Evolutionary conservation across 2,888 invertebrate genomes (phyloP).

Genomic region (Nephrotoma flavescens): DNA sequence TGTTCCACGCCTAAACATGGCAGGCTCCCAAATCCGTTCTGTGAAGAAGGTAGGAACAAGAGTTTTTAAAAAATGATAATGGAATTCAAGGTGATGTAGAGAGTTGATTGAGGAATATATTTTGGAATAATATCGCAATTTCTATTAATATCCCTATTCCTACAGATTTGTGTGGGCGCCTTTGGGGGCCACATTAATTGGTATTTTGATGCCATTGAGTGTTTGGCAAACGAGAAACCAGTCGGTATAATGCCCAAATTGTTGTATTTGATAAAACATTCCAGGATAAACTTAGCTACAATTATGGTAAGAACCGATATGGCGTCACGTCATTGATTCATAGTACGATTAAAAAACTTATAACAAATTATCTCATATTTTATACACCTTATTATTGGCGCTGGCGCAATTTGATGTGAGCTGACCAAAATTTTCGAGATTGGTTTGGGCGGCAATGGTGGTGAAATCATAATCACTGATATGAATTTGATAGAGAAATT

Average conservation of each 20-base stretch:
- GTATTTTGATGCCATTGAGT: slow-evolving; percentile 93
- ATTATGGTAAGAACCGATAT: slow-evolving; percentile 42
- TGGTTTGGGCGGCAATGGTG: slow-evolving; percentile 61
- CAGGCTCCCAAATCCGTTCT: slow-evolving; percentile 64
- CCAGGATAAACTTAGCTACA: slow-evolving; percentile 68
- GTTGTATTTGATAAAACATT: slow-evolving; percentile 87
- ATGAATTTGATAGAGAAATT: slow-evolving; percentile 98
- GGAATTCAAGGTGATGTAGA: slow-evolving; percentile 38
- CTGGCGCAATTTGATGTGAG: slow-evolving; percentile 93
- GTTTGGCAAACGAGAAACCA: slow-evolving; percentile 58
- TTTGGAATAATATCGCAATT: background rate
- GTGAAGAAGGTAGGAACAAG: slow-evolving; percentile 50
- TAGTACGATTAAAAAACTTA: background rate
- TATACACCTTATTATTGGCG: slow-evolving; percentile 45
- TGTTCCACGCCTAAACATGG: slow-evolving; percentile 46
- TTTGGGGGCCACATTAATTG: slow-evolving; percentile 92
- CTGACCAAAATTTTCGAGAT: slow-evolving; percentile 98
- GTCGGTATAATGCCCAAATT: slow-evolving; percentile 77
- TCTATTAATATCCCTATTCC: too few species aligned
- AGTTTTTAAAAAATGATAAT: slow-evolving; percentile 50
- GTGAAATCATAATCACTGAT: slow-evolving; percentile 66
- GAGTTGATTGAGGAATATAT: slow-evolving; percentile 40
- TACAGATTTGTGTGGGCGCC: slow-evolving; percentile 54
- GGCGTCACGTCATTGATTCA: background rate
- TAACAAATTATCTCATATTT: slow-evolving; percentile 3